A percentile compares a stretch with the other conserved stretches of the same genome.
phyloP scores from a whole-genome alignment of 2,888 invertebrate genomes.

The Drosophila pseudotakahashii region DNA sequence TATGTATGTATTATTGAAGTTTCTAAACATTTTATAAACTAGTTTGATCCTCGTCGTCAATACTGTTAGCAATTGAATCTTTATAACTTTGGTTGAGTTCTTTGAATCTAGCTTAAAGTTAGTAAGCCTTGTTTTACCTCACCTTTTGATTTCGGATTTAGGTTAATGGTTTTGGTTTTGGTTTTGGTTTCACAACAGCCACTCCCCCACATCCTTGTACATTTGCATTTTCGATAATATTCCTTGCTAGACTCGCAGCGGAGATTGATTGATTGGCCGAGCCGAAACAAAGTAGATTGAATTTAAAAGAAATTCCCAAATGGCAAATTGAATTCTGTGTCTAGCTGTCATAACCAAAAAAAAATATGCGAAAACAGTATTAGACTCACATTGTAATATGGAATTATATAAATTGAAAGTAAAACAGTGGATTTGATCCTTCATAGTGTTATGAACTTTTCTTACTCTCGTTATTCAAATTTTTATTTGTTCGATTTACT shows the following conservation, averaged over 20 bases:
- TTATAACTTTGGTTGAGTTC: slow-evolving; percentile 33
- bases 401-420: slow-evolving; percentile 81
- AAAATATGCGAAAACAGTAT: slow-evolving; percentile 36
- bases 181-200: slow-evolving; percentile 28
- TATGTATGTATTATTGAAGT: slow-evolving; percentile 29
- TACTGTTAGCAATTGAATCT: slow-evolving; percentile 34
- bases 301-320: slow-evolving; percentile 27
- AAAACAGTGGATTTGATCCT: slow-evolving; percentile 85
- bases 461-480: slow-evolving; percentile 34
- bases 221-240: slow-evolving; percentile 34
- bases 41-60: slow-evolving; percentile 43
- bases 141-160: slow-evolving; percentile 23
- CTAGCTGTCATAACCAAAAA: slow-evolving; percentile 47
- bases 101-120: slow-evolving; percentile 37
- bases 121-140: slow-evolving; percentile 24
- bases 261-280: slow-evolving; percentile 35
- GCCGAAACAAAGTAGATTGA: slow-evolving; percentile 8
- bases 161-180: slow-evolving; percentile 36
- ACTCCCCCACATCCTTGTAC: slow-evolving; percentile 36
- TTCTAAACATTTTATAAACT: slow-evolving; percentile 34
- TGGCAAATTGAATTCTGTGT: slow-evolving; percentile 52
- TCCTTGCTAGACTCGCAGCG: slow-evolving; percentile 20
- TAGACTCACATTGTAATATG: slow-evolving; percentile 34
- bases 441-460: slow-evolving; percentile 75
- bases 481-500: slow-evolving; percentile 53